phyloP scores from a whole-genome alignment of 2,888 invertebrate species.

The Ochropleura plecta region DNA sequence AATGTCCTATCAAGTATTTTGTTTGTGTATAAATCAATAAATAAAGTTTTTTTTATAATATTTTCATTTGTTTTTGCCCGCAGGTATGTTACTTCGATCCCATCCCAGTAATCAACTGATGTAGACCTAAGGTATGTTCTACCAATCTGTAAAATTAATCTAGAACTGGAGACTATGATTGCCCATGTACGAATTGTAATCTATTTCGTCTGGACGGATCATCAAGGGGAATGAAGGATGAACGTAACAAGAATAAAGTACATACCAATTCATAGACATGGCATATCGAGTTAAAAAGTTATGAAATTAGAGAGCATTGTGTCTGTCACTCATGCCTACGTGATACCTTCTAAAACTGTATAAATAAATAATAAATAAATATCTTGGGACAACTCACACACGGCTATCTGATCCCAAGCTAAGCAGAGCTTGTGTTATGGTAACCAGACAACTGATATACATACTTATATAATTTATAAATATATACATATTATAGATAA shows the following conservation, averaged over 20 bases:
- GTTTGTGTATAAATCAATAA: too few species aligned
- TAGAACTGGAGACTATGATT: constrained; percentile 16
- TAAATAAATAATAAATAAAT: too few species aligned
- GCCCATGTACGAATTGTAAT: constrained; percentile 45
- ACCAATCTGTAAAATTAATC: constrained; percentile 25
- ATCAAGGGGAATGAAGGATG: constrained; percentile 27
- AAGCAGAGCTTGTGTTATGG: too few species aligned
- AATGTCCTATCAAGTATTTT: too few species aligned
- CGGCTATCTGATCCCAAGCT: too few species aligned
- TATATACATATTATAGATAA: too few species aligned
- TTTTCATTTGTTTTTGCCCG: neutral
- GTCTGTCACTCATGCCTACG: neutral
- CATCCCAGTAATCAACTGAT: neutral
- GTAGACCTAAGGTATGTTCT: constrained; percentile 22
- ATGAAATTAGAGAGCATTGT: neutral
- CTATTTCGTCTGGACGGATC: constrained; percentile 17
- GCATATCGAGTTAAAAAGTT: neutral
- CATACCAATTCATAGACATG: neutral
- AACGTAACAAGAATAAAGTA: constrained; percentile 14
- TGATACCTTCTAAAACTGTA: neutral
- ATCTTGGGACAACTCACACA: too few species aligned
- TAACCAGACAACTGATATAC: too few species aligned
- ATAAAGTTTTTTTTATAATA: neutral
- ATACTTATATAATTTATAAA: too few species aligned
- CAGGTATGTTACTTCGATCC: constrained; percentile 39